These are phyloP conservation scores for Ichneumoninae sp. DNA, from an alignment of 2,888 invertebrate species.

Conservation along the genomic window DNA sequence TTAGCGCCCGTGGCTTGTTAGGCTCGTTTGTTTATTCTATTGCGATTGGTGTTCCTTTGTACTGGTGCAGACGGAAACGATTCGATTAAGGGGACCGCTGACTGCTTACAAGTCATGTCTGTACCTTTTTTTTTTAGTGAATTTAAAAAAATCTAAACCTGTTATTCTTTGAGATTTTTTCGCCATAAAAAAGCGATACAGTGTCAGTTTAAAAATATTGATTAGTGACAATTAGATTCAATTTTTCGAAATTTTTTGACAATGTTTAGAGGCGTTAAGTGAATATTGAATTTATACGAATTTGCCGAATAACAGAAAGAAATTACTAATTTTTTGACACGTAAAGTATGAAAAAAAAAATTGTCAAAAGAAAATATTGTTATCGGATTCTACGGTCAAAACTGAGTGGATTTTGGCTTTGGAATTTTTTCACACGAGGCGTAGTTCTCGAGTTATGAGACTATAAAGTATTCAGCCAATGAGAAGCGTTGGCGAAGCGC, in stretches of 20 bases:
- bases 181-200: background rate
- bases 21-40: conserved; percentile 56
- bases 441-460: background rate
- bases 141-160: too few species aligned
- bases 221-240: too few species aligned
- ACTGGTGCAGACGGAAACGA: conserved; percentile 57
- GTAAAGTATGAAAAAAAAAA: background rate
- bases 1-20: conserved; percentile 54
- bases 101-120: background rate
- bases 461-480: background rate
- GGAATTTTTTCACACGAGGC: background rate
- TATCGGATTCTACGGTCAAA: background rate
- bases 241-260: too few species aligned
- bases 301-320: too few species aligned
- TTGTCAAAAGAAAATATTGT: background rate
- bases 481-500: background rate
- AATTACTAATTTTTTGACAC: background rate
- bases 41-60: conserved; percentile 56
- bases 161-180: too few species aligned
- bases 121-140: too few species aligned
- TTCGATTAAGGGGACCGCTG: background rate
- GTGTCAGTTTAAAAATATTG: background rate
- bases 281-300: too few species aligned
- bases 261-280: too few species aligned
- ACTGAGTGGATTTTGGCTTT: background rate